Base-by-base conservation (phyloP, 2,888 invertebrate genomes). In the Rhagonycha lutea region DNA sequence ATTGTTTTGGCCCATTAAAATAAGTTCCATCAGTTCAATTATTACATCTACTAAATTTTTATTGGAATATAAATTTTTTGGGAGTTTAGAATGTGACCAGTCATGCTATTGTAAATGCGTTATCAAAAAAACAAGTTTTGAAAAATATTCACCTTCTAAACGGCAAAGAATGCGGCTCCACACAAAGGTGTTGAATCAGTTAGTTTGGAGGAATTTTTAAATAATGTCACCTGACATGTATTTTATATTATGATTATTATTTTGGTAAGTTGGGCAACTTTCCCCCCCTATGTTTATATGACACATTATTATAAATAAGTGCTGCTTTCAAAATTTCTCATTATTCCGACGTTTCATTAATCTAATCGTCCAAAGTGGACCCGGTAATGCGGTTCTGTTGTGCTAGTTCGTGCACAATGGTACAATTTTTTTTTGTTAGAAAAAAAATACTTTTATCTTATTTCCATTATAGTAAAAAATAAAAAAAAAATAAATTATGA, bases 101-200 rank as follows among this genome's bases (percentile, higher is more conserved):
- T 23, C 29, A 11, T 26, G 72, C 47, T 8, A 47, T 47, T 47
- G 47, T 47, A 47, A 7, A 8, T 47, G 47, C 47, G 47, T 47
- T 47, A 47, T 47, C 47, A 47, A 47, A 47, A 47, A 47, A 47
- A 47, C 47, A 47, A 47, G 47, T 47, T 47, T 47, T 47, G 47
- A 47, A 47, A 47, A 47, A 47, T 24, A 18, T 61, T 75, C 78
- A 79, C 78, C 72, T 62, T 77, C 79, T 77, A 81, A 82, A 80
- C 79, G 78, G 67, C 73, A 75, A 73, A 85, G 85, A 85, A 85
- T 85, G 85, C 85, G 86, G 85, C 83, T 84, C 82, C 81, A 76
- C 83, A 84, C 85, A 86, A 86, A 86, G 85, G 86, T 86, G 85
- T 85, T 86, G 85, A 86, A 85, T 85, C 84, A 82, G 84, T 85